These are phyloP conservation scores for Eupithecia inturbata DNA, from an alignment of 2,888 invertebrate species.

Conservation along the genomic window DNA sequence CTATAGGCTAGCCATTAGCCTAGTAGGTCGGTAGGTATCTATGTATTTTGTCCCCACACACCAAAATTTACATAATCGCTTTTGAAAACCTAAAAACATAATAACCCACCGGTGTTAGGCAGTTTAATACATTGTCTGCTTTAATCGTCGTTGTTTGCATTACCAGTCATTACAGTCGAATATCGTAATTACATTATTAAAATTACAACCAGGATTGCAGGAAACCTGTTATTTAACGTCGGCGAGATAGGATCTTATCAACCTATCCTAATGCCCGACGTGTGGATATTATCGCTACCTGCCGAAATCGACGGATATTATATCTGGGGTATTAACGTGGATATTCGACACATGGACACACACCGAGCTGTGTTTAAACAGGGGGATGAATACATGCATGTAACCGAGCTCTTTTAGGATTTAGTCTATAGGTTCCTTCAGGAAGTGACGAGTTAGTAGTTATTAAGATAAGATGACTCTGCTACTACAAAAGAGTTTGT, in stretches of 20 bases:
- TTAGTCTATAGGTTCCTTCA: neutral
- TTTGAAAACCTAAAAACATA: constrained; percentile 54
- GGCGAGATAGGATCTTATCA: constrained; percentile 80
- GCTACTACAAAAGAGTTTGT: too few species aligned
- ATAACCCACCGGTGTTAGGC: constrained; percentile 47
- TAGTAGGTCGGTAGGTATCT: neutral
- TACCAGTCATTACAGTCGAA: constrained; percentile 71
- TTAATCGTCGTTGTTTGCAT: constrained; percentile 60
- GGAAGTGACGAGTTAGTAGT: neutral
- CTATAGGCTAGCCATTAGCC: neutral
- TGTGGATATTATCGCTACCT: constrained; percentile 82
- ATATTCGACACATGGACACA: constrained; percentile 67
- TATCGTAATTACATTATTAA: constrained; percentile 82
- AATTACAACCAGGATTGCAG: constrained; percentile 82
- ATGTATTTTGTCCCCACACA: constrained; percentile 7
- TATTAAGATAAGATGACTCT: too few species aligned
- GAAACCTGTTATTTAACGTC: constrained; percentile 83
- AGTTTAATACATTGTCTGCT: constrained; percentile 59
- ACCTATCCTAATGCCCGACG: constrained; percentile 78
- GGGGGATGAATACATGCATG: constrained; percentile 28
- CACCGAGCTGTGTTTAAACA: constrained; percentile 53
- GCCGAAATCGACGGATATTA: constrained; percentile 73
- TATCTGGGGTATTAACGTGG: constrained; percentile 44
- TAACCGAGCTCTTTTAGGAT: neutral
- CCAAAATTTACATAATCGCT: constrained; percentile 32